A percentile compares a stretch with the other conserved stretches of the same genome.
phyloP scores from a whole-genome alignment of 2,113 vertebrate species.

The Odocoileus hemionus region DNA sequence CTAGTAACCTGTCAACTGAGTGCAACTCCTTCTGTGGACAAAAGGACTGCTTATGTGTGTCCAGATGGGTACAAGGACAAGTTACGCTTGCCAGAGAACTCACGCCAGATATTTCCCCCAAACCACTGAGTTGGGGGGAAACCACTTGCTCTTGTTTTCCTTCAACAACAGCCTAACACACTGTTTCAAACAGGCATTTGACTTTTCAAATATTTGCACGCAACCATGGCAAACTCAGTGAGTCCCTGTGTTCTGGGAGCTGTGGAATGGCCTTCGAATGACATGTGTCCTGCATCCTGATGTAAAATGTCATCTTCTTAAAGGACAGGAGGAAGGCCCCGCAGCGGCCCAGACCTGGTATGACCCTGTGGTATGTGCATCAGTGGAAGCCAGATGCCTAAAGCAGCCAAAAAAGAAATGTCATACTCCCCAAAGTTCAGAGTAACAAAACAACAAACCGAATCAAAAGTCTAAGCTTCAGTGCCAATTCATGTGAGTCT shows the following conservation, averaged over 20 bases:
- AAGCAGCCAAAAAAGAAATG: slow-evolving; percentile 21
- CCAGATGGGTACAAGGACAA: slow-evolving; percentile 57
- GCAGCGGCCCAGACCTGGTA: not conserved
- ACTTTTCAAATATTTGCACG: slow-evolving; percentile 55
- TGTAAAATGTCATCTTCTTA: slow-evolving; percentile 39
- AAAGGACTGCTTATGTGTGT: slow-evolving; percentile 42
- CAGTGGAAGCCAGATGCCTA: slow-evolving; percentile 4
- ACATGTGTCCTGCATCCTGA: not conserved
- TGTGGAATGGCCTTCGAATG: not conserved
- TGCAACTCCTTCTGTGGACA: slow-evolving; percentile 37
- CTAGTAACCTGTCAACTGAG: slow-evolving; percentile 24
- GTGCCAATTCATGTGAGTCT: not conserved
- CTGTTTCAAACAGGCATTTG: slow-evolving; percentile 19
- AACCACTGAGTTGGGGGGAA: slow-evolving; percentile 63
- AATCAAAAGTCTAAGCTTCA: not conserved
- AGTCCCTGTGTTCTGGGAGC: not conserved
- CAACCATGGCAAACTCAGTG: slow-evolving; percentile 5
- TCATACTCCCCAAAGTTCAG: not conserved
- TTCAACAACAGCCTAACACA: slow-evolving; percentile 46
- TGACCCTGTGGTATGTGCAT: not conserved
- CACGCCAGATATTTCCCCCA: slow-evolving; percentile 64
- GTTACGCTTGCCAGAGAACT: slow-evolving; percentile 52
- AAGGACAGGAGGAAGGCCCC: not conserved
- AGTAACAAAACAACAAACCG: not conserved
- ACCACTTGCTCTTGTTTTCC: slow-evolving; percentile 62